Evolutionary conservation across 1,140 invertebrate species (phyloP).

Genomic region (Scaptomyza pallida): DNA sequence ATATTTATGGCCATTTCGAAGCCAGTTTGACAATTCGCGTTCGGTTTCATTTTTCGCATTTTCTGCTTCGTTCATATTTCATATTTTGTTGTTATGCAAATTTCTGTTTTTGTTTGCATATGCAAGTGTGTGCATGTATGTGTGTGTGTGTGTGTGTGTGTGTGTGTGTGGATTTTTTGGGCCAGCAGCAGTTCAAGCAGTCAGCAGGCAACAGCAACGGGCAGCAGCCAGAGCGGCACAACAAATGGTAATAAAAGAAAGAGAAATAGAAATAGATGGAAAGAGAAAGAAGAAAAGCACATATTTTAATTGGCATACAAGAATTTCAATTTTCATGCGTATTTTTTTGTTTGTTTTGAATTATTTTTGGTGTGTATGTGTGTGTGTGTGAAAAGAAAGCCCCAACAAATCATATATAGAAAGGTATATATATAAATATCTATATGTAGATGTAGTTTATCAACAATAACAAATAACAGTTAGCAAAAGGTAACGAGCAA

Average conservation of each 20-base stretch:
- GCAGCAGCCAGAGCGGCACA: conserved; percentile 28
- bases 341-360: conserved; percentile 28
- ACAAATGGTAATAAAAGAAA: conserved; percentile 31
- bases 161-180: conserved; percentile 12
- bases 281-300: conserved; percentile 58
- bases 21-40: conserved; percentile 56
- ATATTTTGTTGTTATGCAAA: conserved; percentile 63
- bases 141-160: conserved; percentile 19
- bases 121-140: conserved; percentile 2
- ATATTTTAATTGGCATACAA: conserved; percentile 75
- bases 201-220: conserved; percentile 27
- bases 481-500: conserved; percentile 56
- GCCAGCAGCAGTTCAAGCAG: conserved; percentile 43
- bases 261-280: conserved; percentile 21
- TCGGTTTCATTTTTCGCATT: conserved; percentile 38
- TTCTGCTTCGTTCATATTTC: conserved; percentile 48
- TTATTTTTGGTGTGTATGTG: conserved; percentile 31
- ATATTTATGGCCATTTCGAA: conserved; percentile 53
- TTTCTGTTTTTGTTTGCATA: conserved; percentile 42
- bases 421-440: no score
- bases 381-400: conserved; percentile 23
- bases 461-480: conserved; percentile 65
- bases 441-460: not conserved
- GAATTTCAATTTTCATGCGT: conserved; percentile 69
- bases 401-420: conserved; percentile 20